phyloP scores from a whole-genome alignment of 2,888 invertebrate species.

The Mimachlamys varia region DNA sequence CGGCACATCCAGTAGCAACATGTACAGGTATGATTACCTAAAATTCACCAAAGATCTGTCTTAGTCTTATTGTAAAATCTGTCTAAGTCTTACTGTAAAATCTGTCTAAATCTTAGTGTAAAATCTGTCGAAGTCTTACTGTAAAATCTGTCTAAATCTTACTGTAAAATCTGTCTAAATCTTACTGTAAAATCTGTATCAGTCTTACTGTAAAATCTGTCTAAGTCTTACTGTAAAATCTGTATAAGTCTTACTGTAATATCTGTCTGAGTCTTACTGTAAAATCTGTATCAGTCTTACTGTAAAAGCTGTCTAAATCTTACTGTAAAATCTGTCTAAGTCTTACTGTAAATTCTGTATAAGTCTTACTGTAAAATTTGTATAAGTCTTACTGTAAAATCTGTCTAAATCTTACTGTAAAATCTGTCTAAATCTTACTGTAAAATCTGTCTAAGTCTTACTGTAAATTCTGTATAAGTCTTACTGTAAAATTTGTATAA shows the following conservation, averaged over 20 bases:
- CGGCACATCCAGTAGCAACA: constrained; percentile 63
- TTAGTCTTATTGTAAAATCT: too few relatives aligned
- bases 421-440: neutral
- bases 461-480: neutral
- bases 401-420: neutral
- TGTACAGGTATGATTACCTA: constrained; percentile 66
- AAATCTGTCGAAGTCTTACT: too few relatives aligned
- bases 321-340: neutral
- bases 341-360: neutral
- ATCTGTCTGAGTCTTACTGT: too few relatives aligned
- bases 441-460: neutral
- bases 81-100: neutral
- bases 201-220: too few relatives aligned
- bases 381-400: neutral
- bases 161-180: neutral
- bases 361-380: neutral
- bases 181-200: neutral
- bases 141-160: neutral
- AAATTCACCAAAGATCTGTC: too few relatives aligned
- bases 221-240: neutral
- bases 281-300: neutral
- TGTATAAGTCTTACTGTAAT: too few relatives aligned
- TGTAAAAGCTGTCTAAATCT: too few relatives aligned
- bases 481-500: neutral
- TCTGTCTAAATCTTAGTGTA: too few relatives aligned